Base-by-base conservation (phyloP, 1,140 invertebrate species). In the Ceratina calcarata region DNA sequence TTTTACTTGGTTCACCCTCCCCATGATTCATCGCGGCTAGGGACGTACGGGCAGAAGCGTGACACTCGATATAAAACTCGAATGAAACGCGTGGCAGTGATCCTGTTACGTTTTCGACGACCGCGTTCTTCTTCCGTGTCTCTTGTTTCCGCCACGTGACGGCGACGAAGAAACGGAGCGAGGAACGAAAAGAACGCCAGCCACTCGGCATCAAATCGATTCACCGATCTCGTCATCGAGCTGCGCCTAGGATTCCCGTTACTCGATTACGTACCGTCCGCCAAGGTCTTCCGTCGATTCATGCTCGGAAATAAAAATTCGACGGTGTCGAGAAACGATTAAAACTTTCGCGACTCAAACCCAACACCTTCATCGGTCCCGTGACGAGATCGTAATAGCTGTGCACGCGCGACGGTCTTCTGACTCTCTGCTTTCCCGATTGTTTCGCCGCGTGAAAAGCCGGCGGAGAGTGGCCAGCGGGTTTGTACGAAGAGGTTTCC, bases 191-290 rank as follows among this genome's bases (percentile, higher is more conserved):
- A 7, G 64, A 37, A 49, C 49, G 49, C 18, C 3, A 49, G 13
- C 27, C n/a, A 37, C 15, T 68, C 16, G 12, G 24, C 45, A 60
- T 61, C 61, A 45, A 81, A 74, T 85, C 60, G 22, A 84, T 80
- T 60, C 18, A 64, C 66, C 13, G 73, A 74, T 84, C 70, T 49
- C 55, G 71, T 77, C 80, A 78, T 85, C 64, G 69, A 70, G 58
- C 37, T 78, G 16, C 80, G 73, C 64, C 49, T 81, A 32, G 67
- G 62, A 79, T 87, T 88, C 84, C 82, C 84, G 82, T 86, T 87
- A 87, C 20, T 16, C 60, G 62, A 45, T 84, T 76, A 58, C 32
- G n/a, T 1, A 60, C 16, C 20, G 69, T 24, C 67, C 65, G 72
- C 77, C 73, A 64, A 53, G 15, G 76, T 85, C 82, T n/a, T 13